A percentile compares a stretch with the other conserved stretches of the same genome.
Conservation (phyloP, 2,888 invertebrate genomes). For the Chrysina gloriosa region DNA sequence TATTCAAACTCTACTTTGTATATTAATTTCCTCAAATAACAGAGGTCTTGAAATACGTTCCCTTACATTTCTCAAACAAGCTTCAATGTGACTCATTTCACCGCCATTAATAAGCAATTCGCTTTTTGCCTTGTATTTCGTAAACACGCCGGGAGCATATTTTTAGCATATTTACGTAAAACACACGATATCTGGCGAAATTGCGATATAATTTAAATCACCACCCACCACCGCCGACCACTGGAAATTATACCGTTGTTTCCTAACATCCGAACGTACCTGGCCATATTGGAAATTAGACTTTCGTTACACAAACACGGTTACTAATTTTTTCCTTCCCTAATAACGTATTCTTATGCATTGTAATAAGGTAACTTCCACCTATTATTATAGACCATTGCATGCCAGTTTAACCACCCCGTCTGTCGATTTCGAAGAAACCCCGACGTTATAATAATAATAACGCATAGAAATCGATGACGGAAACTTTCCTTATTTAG, state of each 20-base stretch:
- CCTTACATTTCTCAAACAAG: background rate
- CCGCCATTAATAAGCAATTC: constrained; percentile 17
- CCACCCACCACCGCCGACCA: background rate
- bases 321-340: constrained; percentile 35
- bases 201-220: constrained; percentile 13
- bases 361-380: constrained; percentile 44
- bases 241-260: constrained; percentile 15
- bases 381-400: constrained; percentile 56
- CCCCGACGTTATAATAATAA: constrained; percentile 34
- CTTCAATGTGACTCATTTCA: constrained; percentile 2
- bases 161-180: constrained; percentile 33
- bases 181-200: constrained; percentile 14
- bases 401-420: constrained; percentile 53
- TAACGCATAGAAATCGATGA: constrained; percentile 34
- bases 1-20: background rate
- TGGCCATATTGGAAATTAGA: constrained; percentile 29
- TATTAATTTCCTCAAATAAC: constrained; percentile 12
- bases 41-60: background rate
- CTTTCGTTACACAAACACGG: constrained; percentile 33
- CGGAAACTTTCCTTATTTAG: constrained; percentile 38
- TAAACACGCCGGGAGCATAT: constrained; percentile 1
- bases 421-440: constrained; percentile 56
- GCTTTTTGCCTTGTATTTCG: background rate
- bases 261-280: constrained; percentile 9
- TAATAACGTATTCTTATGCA: constrained; percentile 43